These are phyloP conservation scores for Oedothorax gibbosus DNA, from an alignment of 1,140 invertebrate species.

Conservation along the genomic window DNA sequence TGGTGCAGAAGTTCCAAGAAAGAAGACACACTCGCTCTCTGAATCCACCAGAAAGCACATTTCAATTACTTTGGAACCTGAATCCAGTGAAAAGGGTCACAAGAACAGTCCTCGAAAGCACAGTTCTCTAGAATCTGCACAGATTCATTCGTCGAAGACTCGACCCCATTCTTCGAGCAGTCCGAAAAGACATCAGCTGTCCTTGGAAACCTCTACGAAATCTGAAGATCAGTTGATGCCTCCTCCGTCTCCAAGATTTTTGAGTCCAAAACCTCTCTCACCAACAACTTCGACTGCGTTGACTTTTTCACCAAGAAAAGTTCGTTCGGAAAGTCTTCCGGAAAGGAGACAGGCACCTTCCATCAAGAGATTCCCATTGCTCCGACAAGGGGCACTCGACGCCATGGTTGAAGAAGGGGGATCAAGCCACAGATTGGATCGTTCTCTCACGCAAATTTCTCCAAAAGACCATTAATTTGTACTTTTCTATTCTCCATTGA, in stretches of 20 bases:
- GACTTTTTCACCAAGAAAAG: conserved; percentile 49
- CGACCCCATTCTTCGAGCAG: conserved; percentile 2
- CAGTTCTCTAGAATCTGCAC: conserved; percentile 48
- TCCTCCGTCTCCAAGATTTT: conserved; percentile 8
- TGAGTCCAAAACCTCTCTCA: neutral
- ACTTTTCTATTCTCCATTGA: neutral
- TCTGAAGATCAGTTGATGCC: conserved; percentile 2
- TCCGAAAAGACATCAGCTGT: conserved; percentile 45
- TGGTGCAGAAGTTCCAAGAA: neutral
- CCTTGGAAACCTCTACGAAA: neutral
- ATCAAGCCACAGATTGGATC: conserved; percentile 41
- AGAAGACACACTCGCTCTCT: conserved; percentile 16
- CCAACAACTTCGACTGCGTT: conserved; percentile 13
- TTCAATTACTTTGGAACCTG: conserved; percentile 19
- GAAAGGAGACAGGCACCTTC: conserved; percentile 46
- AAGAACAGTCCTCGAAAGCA: conserved; percentile 36
- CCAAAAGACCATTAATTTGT: conserved; percentile 23
- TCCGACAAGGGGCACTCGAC: conserved; percentile 55
- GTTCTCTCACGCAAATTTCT: conserved; percentile 47
- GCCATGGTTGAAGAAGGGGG: conserved; percentile 56
- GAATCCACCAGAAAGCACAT: conserved; percentile 33
- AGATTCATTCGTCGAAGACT: conserved; percentile 28
- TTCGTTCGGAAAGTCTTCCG: conserved; percentile 49
- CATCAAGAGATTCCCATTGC: conserved; percentile 52
- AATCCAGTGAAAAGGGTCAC: neutral